Evolutionary conservation across 1,140 invertebrate genomes (phyloP).

Genomic region (Piezodorus guildinii): DNA sequence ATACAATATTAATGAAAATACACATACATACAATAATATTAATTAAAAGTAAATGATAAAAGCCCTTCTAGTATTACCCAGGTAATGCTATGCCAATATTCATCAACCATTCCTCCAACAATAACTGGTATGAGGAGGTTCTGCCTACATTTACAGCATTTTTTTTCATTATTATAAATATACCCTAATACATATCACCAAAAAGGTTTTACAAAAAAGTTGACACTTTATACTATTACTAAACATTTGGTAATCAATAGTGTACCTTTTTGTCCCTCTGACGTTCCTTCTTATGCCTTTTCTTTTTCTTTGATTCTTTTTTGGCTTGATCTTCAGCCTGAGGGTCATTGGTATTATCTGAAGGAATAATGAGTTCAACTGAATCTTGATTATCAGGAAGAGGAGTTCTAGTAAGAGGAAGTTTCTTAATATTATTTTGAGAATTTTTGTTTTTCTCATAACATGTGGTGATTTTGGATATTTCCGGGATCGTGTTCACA

Average conservation of each 20-base stretch:
- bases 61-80: too few species aligned
- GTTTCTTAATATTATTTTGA: neutral
- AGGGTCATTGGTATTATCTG: neutral
- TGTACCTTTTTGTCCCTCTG: slow-evolving; percentile 7
- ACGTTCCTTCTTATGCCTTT: slow-evolving; percentile 2
- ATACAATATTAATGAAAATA: too few species aligned
- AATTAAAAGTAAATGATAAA: too few species aligned
- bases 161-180: neutral
- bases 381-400: neutral
- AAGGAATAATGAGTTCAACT: slow-evolving; percentile 4
- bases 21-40: too few species aligned
- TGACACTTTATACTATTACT: too few species aligned
- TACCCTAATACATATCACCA: neutral
- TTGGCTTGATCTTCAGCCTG: neutral
- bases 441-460: neutral
- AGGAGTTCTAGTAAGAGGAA: neutral
- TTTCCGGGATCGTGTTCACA: slow-evolving; percentile 7
- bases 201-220: too few species aligned
- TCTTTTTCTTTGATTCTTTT: slow-evolving; percentile 11
- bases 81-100: neutral
- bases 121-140: too few species aligned
- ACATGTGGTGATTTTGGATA: neutral
- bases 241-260: too few species aligned
- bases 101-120: neutral
- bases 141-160: too few species aligned